Conservation (phyloP, 1,140 invertebrate species). For the Triops longicaudatus region DNA sequence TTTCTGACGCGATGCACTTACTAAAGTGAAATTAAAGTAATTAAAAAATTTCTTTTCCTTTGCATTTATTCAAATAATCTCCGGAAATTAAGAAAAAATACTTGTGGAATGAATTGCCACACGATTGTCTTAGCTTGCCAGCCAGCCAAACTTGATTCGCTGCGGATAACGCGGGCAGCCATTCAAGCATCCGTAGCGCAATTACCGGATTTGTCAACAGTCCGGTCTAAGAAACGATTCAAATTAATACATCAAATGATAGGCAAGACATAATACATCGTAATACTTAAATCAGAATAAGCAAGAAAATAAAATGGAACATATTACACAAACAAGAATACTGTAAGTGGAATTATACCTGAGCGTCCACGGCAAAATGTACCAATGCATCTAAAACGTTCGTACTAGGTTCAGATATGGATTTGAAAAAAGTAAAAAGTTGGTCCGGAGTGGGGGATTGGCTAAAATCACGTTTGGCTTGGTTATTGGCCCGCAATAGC, state of each 20-base stretch:
- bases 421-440: neutral
- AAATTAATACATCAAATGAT: neutral
- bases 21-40: slow-evolving; percentile 30
- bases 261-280: no score
- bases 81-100: slow-evolving; percentile 29
- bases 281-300: no score
- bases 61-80: no score
- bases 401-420: neutral
- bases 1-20: slow-evolving; percentile 31
- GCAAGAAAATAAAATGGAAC: no score
- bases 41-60: slow-evolving; percentile 16
- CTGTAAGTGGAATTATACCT: neutral
- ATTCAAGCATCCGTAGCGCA: neutral
- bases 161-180: neutral
- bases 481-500: neutral
- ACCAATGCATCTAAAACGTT: neutral
- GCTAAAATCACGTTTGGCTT: neutral
- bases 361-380: neutral
- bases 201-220: neutral
- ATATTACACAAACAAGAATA: no score
- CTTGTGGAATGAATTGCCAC: slow-evolving; percentile 42
- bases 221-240: neutral
- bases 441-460: neutral
- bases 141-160: slow-evolving; percentile 39
- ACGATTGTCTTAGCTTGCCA: slow-evolving; percentile 38